Base-by-base conservation (phyloP, 2,113 vertebrate species). In the Danionella cerebrum region DNA sequence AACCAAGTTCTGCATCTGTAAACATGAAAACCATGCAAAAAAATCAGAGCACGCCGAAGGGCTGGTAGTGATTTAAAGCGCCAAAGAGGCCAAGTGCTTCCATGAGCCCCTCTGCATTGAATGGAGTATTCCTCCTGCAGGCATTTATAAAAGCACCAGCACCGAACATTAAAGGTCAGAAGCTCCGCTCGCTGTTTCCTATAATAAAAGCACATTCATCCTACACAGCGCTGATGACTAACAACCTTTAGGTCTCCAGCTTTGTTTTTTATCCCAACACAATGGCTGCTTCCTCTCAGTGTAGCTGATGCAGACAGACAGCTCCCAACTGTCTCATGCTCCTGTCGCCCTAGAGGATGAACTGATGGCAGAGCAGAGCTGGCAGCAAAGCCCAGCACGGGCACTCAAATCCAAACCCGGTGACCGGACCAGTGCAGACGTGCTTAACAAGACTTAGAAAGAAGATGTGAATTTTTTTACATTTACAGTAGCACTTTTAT, bases 91-190 rank as follows among this genome's bases (percentile, higher is more conserved):
- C 5, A 58, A 58, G 36, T 24, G 21, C 4, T 58, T 16, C 9
- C 36, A 21, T 58, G 36, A 1, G 8, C 22, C 38, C 6, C 39
- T 55, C 25, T 24, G n/a, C 50, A 29, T 13, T 53, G 24, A 41
- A 19, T 3, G 3, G 24, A 7, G 65, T 10, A 16, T 58, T 22
- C 48, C 6, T 55, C 13, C 2, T 7, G 12, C 9, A n/a, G 52
- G 41, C n/a, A 48, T 35, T 48, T 48, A 24, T 68, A 58, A 68
- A 3, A 58, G 21, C 52, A 47, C 27, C 36, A 68, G 42, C 29
- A 48, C 18, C 27, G n/a, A n/a, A n/a, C n/a, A n/a, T 35, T 36
- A 58, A 68, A 58, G 42, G 52, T 68, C 66, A 68, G 53, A 10
- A 16, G 8, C 52, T 35, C 27, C 65, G 12, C 27, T 67, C n/a